phyloP scores from a whole-genome alignment of 2,888 invertebrate genomes.

The Nomada goodeniana region DNA sequence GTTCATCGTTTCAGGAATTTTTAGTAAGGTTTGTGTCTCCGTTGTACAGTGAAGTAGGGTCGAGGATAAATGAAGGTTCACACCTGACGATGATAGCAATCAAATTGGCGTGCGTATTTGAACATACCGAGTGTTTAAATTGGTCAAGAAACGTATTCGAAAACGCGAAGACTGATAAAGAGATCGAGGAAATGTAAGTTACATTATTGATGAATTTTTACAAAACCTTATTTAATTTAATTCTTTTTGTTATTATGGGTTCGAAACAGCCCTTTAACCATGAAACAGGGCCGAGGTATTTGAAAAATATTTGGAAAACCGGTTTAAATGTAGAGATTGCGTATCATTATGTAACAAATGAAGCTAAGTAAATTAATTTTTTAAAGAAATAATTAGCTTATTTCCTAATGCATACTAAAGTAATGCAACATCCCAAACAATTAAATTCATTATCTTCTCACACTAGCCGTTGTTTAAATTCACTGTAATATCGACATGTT shows the following conservation, averaged over 20 bases:
- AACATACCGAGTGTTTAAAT: slow-evolving; percentile 72
- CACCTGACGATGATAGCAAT: slow-evolving; percentile 72
- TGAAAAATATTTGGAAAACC: no score
- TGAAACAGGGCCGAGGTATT: no score
- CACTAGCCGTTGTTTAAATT: no score
- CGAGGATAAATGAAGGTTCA: slow-evolving; percentile 65
- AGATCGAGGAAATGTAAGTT: slow-evolving; percentile 51
- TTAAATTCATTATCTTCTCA: no score
- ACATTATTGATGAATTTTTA: neutral
- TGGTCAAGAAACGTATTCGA: slow-evolving; percentile 66
- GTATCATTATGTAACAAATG: neutral
- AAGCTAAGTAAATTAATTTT: no score
- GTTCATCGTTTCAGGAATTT: slow-evolving; percentile 70
- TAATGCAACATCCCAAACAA: no score
- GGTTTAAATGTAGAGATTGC: neutral
- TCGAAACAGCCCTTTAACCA: no score
- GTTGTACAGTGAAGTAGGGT: slow-evolving; percentile 70
- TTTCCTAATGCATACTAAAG: no score
- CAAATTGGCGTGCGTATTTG: slow-evolving; percentile 75
- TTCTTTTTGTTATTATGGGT: no score
- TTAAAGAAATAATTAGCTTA: no score
- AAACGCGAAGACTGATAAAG: slow-evolving; percentile 27
- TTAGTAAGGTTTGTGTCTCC: slow-evolving; percentile 72
- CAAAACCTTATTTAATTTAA: no score
- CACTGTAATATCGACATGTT: neutral